Evolutionary conservation across 35 echinoderm and acorn worm genomes (phyloP).

Genomic region (Stichopus chloronotus): DNA sequence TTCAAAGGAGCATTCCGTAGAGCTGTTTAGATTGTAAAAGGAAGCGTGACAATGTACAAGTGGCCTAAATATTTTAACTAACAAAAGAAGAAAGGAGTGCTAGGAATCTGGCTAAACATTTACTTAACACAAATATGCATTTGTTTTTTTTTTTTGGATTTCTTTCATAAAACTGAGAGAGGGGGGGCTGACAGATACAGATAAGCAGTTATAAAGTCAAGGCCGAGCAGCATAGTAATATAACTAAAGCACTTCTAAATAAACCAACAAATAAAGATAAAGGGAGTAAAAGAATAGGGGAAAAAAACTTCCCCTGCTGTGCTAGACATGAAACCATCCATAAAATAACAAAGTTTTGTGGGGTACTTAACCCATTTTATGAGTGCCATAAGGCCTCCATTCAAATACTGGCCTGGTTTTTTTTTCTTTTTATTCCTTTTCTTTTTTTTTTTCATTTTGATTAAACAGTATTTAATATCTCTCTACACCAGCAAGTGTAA

Average conservation of each 20-base stretch:
- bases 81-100: slow-evolving; percentile 39
- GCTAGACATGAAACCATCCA: background rate
- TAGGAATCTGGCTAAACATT: slow-evolving; percentile 46
- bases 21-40: background rate
- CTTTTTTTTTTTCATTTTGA: background rate
- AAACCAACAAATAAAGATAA: slow-evolving; percentile 14
- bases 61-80: background rate
- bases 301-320: slow-evolving; percentile 30
- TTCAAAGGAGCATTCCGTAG: background rate
- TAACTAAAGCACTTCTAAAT: slow-evolving; percentile 31
- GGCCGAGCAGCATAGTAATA: slow-evolving; percentile 7
- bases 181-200: background rate
- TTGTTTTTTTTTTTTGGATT: background rate
- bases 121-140: slow-evolving; percentile 15
- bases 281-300: background rate
- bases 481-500: background rate
- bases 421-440: background rate
- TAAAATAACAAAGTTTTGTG: slow-evolving; percentile 15
- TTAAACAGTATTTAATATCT: slow-evolving; percentile 1
- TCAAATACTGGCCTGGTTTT: slow-evolving; percentile 1
- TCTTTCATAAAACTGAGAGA: slow-evolving; percentile 11
- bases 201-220: slow-evolving; percentile 36
- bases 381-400: background rate
- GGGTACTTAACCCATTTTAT: slow-evolving; percentile 42
- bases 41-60: slow-evolving; percentile 9